Evolutionary conservation across 2,797 vertebrate species (phyloP).

Genomic region (Sibirionetta formosa): DNA sequence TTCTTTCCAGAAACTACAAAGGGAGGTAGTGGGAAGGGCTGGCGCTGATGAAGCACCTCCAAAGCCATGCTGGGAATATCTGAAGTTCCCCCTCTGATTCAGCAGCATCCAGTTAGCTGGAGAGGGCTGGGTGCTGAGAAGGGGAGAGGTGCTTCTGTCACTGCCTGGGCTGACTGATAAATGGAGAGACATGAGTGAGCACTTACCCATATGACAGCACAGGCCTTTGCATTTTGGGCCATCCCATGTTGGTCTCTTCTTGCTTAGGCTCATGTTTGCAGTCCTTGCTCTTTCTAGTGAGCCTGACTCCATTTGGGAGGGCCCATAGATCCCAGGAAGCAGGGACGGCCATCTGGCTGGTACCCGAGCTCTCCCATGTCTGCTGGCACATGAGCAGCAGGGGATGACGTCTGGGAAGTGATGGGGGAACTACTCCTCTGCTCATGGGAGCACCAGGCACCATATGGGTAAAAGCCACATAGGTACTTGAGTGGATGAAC

Average conservation of each 20-base stretch:
- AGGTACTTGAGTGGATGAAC: constrained; percentile 11
- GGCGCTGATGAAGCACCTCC: neutral
- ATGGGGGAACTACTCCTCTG: neutral
- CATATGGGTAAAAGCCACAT: neutral
- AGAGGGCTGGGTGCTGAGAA: neutral
- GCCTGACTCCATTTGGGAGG: neutral
- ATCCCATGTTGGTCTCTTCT: neutral
- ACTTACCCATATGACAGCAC: neutral
- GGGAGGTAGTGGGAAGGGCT: neutral
- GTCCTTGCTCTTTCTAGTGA: neutral
- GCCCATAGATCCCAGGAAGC: neutral
- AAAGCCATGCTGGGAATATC: neutral
- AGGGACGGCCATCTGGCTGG: accelerated
- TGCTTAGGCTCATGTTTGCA: neutral
- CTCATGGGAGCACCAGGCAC: neutral
- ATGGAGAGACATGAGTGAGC: neutral
- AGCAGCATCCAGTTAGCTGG: neutral
- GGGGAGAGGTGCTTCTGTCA: neutral
- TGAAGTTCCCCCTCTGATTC: neutral
- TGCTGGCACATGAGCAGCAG: neutral
- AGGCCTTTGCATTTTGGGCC: accelerated
- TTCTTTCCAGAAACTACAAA: neutral
- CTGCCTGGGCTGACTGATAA: neutral
- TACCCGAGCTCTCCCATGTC: neutral
- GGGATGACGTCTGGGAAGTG: neutral